Evolutionary conservation across 2,113 vertebrate species (phyloP), one percentile per base, ranked within the genome.

Genomic region (Hirundichthys speculiger): DNA sequence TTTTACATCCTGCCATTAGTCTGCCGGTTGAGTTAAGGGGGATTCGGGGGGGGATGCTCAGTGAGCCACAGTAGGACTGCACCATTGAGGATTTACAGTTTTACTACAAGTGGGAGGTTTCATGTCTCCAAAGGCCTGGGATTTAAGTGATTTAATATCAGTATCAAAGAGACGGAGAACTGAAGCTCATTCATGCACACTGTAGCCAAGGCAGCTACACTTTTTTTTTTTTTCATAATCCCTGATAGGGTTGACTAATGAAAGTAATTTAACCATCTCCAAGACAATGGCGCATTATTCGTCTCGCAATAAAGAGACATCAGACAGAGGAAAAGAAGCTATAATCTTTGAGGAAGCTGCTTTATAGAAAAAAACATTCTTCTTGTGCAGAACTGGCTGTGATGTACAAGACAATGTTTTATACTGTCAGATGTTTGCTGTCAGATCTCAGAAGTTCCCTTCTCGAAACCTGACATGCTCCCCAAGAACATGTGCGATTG

Each of bases 141-240:
- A 61, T 69, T 14, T 69, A 59, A 59, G 27, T 83, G 68, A 80
- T 78, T 78, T 78, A 82, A 73, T 80, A 65, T 80, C 76, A 58
- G 49, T 75, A 76, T 83, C 69, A 77, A 81, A 83, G 66, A 67
- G 41, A 43, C 22, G 5, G 41, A 77, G 67, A 80, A 75, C 60
- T 73, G 74, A 79, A 59, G 61, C 66, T 65, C 61, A 73, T 73
- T 80, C 61, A 72, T 68, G 11, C 45, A 13, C 22, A 46, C 62
- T 27, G n/a, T 51, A 57, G 69, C 61, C 54, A 60, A 63, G 64
- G 55, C 39, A 42, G 18, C 38, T 50, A 9, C 43, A 63, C 20
- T 15, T 12, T 34, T 10, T 3, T 8, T 46, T 42, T 48, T 53
- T 22, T 39, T 54, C 12, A 54, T 64, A 52, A 46, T 64, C 46